Base-by-base conservation (phyloP, 1,140 invertebrate genomes). In the Delia radicum region DNA sequence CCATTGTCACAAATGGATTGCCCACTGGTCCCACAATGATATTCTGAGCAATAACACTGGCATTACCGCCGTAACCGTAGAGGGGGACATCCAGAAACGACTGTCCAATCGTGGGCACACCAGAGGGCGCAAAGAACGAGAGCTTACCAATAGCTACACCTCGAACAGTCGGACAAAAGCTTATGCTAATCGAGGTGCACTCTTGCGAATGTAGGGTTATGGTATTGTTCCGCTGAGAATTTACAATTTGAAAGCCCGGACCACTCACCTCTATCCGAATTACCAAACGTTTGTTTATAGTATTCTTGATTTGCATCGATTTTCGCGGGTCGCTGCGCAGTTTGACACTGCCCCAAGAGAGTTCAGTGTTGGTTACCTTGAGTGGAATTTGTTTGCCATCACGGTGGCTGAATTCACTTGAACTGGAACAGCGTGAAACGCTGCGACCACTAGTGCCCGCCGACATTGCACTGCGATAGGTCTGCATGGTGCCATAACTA, bases 341-440 rank as follows among this genome's bases (percentile, higher is more conserved):
- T 37, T 84, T 83, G 28, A 80, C 80, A 77, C 85, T 85, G n/a
- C 82, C 82, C 85, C 85, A 86, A 42, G 80, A 81, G 0, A 86
- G 48, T 28, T 82, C 81, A 0, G 81, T 78, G 13, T 81, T 79
- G 1, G 82, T 85, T 5, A 86, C 82, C 73, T 86, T 86, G 10
- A 86, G n/a, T 0, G 84, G 83, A 4, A 86, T 75, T 1, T 76
- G 73, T 62, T 85, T 85, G 0, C 83, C 85, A 76, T 86, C 83
- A 0, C 84, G 80, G 73, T 86, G 84, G 28, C 82, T 86, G n/a
- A 85, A 85, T 78, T 86, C 85, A 73, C 85, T 86, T n/a, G 80
- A 81, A 73, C 80, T 86, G 15, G 85, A 86, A 24, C 80, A 83
- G 13, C 83, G 83, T 0, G 85, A 86, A 8, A 78, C 76, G 26